Conservation (phyloP, 23 tunicate genomes). For the Ciona savignyi region DNA sequence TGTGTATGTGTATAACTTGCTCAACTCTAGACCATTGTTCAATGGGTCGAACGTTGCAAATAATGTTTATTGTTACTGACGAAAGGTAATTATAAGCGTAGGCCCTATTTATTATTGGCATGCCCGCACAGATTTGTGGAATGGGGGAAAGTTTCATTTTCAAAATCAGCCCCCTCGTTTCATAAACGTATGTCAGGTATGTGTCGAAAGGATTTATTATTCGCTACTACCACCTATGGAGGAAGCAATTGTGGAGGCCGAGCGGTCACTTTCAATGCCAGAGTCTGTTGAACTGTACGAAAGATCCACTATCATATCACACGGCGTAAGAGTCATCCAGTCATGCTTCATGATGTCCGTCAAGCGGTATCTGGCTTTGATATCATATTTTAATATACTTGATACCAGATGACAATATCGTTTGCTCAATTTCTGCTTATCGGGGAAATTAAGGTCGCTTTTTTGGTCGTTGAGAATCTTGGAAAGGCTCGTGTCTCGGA, state of each 20-base stretch:
- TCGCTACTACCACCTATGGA: no score
- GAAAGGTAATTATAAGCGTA: no score
- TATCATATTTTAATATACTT: conserved; percentile 24
- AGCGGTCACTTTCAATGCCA: conserved; percentile 27
- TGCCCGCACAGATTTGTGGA: no score
- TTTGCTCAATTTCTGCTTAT: not conserved
- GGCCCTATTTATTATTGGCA: no score
- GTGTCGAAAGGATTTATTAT: no score
- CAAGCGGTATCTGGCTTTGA: conserved; percentile 25
- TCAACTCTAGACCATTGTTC: no score
- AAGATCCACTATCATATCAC: not conserved
- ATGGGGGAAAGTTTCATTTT: no score
- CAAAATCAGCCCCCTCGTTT: no score
- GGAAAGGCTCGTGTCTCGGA: conserved; percentile 36
- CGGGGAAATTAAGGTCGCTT: conserved; percentile 22
- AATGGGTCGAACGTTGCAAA: no score
- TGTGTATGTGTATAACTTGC: no score
- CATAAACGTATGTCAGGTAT: no score
- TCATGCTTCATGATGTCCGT: conserved; percentile 30
- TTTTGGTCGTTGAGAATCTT: conserved; percentile 37
- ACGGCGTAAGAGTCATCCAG: conserved; percentile 21
- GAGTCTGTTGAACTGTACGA: conserved; percentile 19
- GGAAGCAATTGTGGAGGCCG: not conserved
- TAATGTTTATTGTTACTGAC: no score
- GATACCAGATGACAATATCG: conserved; percentile 33